Conservation (phyloP, 2,797 vertebrate genomes). For the Pangasius mekongensis region DNA sequence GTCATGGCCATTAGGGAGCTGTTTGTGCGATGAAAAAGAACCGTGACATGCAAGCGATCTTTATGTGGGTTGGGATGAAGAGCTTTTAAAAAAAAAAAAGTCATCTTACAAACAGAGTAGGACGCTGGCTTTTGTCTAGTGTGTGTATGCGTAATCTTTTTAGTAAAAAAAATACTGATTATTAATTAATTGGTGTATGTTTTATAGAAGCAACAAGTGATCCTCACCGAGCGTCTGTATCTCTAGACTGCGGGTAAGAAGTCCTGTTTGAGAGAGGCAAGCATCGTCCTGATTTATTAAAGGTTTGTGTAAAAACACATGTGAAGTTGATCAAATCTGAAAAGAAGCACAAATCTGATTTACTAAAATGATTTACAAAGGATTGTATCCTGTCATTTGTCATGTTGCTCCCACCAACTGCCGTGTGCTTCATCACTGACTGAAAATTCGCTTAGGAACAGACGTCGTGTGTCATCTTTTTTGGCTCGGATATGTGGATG, state of each 20-base stretch:
- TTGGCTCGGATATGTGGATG: too few species aligned
- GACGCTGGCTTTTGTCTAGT: neutral
- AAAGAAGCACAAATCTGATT: neutral
- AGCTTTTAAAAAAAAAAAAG: neutral
- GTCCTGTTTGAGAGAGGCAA: neutral
- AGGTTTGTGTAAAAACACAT: neutral
- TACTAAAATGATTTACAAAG: neutral
- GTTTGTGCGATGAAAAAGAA: conserved; percentile 11
- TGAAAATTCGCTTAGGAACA: too few species aligned
- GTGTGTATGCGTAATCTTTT: neutral
- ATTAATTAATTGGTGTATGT: too few species aligned
- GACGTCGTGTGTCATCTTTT: too few species aligned
- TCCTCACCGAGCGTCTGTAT: neutral
- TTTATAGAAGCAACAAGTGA: neutral
- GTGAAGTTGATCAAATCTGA: neutral
- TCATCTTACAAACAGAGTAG: neutral
- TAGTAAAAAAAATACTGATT: neutral
- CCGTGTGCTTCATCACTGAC: too few species aligned
- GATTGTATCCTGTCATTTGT: neutral
- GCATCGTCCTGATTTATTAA: neutral
- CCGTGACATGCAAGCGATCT: conserved; percentile 10
- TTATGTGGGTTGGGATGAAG: neutral
- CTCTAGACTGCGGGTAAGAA: neutral
- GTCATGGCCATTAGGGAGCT: conserved; percentile 18
- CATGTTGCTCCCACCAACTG: too few species aligned